Evolutionary conservation across 2,797 vertebrate genomes (phyloP), one percentile per base, ranked within the genome.

Genomic region (Benthosema pterotum): DNA sequence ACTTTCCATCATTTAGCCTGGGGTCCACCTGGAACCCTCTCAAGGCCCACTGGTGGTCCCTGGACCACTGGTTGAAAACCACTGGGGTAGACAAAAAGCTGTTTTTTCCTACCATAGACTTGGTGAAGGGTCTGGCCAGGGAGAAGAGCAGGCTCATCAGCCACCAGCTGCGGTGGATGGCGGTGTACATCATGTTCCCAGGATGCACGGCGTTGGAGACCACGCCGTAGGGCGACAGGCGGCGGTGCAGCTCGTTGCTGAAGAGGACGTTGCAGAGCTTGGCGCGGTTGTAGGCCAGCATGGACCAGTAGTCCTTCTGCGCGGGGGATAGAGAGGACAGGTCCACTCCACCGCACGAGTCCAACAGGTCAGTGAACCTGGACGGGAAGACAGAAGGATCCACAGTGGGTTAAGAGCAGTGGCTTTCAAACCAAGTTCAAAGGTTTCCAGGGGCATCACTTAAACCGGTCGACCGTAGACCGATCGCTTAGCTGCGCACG

Each of bases 221-320:
- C 83, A 99, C 92, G 5, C 97, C 96, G 0, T 92, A 80, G 0
- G 95, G 91, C 0, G 95, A 95, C 14, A 98, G 94, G 55, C 94
- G 98, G 0, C 94, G 94, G 78, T 99, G 92, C 42, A 99, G 94
- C 92, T 98, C 96, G 0, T 80, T 94, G 87, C 96, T 97, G 90
- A 99, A 96, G 11, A 99, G 93, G 70, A 99, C 72, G 69, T 97
- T 99, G 85, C 98, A 99, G 58, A 99, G 95, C 59, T 99, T 99
- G 87, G 96, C 95, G n/a, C 95, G 93, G 69, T 99, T 99, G 87
- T 99, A 99, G 22, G 97, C 96, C 89, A 99, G 58, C 94, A 98
- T 95, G 69, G 97, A 95, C 97, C 97, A 99, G 60, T 97, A 99
- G 2, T 95, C 92, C 52, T 93, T 95, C 85, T 93, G 93, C 0